Conservation (phyloP, 2,888 invertebrate species). For the Leucophora obtusa region DNA sequence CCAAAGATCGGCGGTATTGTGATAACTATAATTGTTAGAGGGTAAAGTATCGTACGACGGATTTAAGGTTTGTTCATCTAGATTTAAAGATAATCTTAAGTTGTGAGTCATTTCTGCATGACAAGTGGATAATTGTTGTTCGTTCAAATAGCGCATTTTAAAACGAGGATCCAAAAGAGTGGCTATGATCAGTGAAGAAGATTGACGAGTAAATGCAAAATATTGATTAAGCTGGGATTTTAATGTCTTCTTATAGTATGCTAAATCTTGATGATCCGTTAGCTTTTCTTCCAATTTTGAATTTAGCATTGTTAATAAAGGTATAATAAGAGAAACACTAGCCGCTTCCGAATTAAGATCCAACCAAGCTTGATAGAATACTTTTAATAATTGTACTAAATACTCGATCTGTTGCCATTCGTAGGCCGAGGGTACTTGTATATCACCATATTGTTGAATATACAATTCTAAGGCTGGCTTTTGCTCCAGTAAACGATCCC, state of each 20-base stretch:
- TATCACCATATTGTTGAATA: slow-evolving; percentile 49
- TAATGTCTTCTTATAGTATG: slow-evolving; percentile 49
- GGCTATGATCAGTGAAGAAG: slow-evolving; percentile 55
- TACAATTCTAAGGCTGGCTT: slow-evolving; percentile 51
- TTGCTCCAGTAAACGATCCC: slow-evolving; percentile 50
- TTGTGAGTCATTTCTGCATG: slow-evolving; percentile 58
- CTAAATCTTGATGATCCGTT: slow-evolving; percentile 42
- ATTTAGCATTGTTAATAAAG: slow-evolving; percentile 54
- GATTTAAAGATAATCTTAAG: slow-evolving; percentile 53
- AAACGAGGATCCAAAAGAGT: slow-evolving; percentile 58
- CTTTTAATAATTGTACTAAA: slow-evolving; percentile 44
- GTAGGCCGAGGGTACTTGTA: slow-evolving; percentile 44
- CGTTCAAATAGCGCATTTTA: slow-evolving; percentile 59
- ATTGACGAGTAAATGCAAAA: slow-evolving; percentile 48
- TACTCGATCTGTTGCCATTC: slow-evolving; percentile 59
- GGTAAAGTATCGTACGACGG: slow-evolving; percentile 44
- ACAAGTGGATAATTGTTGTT: slow-evolving; percentile 56
- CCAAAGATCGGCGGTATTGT: slow-evolving; percentile 60
- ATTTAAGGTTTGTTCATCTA: slow-evolving; percentile 41
- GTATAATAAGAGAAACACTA: slow-evolving; percentile 51
- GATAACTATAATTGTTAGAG: slow-evolving; percentile 44
- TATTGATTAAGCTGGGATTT: slow-evolving; percentile 46
- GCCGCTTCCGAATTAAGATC: slow-evolving; percentile 60
- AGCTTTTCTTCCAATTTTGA: slow-evolving; percentile 48
- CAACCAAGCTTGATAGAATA: slow-evolving; percentile 59